phyloP scores from a whole-genome alignment of 2,113 vertebrate genomes.

The Cryptomyrus ogoouensis region DNA sequence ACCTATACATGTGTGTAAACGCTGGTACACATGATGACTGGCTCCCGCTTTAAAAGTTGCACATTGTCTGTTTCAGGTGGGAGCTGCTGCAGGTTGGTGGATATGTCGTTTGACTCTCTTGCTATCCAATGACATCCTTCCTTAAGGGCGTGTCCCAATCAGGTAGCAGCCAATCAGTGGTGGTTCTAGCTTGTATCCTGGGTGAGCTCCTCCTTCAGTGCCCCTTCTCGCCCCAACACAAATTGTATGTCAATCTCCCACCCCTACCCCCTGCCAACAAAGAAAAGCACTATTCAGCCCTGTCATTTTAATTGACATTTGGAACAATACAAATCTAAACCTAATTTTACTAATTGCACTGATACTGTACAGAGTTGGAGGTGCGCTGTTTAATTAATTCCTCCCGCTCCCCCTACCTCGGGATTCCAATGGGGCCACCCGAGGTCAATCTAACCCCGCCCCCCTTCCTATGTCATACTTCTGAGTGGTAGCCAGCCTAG shows the following conservation, averaged over 20 bases:
- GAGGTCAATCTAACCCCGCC: neutral
- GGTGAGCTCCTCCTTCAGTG: neutral
- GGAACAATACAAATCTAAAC: neutral
- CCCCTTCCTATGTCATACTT: neutral
- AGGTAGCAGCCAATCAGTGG: neutral
- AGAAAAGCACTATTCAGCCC: neutral
- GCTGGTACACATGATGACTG: neutral
- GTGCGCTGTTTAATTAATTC: neutral
- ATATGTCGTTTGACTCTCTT: neutral
- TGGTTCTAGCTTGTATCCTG: neutral
- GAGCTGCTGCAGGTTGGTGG: constrained; percentile 39
- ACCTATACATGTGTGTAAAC: neutral
- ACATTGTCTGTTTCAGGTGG: constrained; percentile 31
- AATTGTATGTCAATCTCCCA: neutral
- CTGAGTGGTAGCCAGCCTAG: neutral
- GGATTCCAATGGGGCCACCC: neutral
- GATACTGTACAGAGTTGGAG: neutral
- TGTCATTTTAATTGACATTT: neutral
- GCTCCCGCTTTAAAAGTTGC: neutral
- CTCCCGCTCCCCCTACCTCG: neutral
- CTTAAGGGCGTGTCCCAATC: neutral
- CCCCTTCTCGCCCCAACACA: neutral
- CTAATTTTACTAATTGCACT: neutral
- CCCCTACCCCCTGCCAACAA: neutral
- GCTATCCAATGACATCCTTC: neutral